Evolutionary conservation across 2,888 invertebrate genomes (phyloP), one percentile per base, ranked within the genome.

Genomic region (Drosophila percnosoma): DNA sequence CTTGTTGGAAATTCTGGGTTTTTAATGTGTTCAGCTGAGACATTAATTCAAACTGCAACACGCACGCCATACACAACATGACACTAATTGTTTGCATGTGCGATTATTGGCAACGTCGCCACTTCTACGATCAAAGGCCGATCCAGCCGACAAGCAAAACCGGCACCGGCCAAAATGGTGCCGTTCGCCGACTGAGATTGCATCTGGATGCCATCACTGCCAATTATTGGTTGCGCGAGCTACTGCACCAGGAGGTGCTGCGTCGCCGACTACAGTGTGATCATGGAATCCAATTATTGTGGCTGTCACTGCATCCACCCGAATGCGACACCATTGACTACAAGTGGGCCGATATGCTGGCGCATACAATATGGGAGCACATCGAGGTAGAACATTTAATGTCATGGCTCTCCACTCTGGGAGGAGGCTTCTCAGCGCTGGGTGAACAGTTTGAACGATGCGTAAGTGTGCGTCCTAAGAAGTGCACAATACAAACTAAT

Each of bases 371-470:
- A 6, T 91, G 95, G 94, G 96, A 96, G 78, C 94, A 95, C 82
- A 94, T 96, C 75, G 97, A 98, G 93, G 93, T 97, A 82, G 97
- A 98, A 82, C 95, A 96, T 93, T 95, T 97, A 34, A 95, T 99
- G 94, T 98, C 98, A 24, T 98, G 98, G 98, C 93, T 99, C 31
- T 99, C 99, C 27, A 99, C 99, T 1, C 94, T 99, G 21, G 99
- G 99, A 4, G 99, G 99, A 54, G 99, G 98, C 2, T 99, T 97
- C 93, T 99, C 99, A 3, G 97, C 99, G 1, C 94, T 99, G 62
- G 99, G 99, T 2, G 99, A 99, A 91, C 96, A 97, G 89, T 96
- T 96, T 92, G 93, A 94, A 61, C 93, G 95, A 88, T 97, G 96
- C 94, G 97, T 97, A 94, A 94, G 91, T 83, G 18, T 7, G 13